Percentiles rank a stretch among this genome's conserved stretches.
phyloP scores from a whole-genome alignment of 2,797 vertebrate genomes.

The Podarcis siculus region DNA sequence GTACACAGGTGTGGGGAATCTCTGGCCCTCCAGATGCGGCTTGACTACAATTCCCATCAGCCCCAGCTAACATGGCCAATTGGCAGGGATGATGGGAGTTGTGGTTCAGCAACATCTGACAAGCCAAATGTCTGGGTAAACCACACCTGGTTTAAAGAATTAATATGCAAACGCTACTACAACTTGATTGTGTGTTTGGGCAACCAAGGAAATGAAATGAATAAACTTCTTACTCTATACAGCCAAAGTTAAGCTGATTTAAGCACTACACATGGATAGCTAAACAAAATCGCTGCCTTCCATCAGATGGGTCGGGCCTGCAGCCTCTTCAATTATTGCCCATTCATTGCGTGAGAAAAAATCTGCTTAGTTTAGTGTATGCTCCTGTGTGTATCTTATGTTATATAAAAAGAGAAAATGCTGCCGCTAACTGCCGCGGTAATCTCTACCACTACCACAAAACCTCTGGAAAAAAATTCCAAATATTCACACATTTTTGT shows the following conservation, averaged over 20 bases:
- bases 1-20: too few relatives aligned
- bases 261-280: not conserved
- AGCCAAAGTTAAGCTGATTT: not conserved
- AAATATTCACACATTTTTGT: not conserved
- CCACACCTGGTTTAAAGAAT: not conserved
- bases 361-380: not conserved
- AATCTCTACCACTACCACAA: not conserved
- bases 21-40: too few relatives aligned
- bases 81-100: too few relatives aligned
- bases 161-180: not conserved
- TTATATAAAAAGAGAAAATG: not conserved
- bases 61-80: too few relatives aligned
- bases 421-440: not conserved
- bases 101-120: too few relatives aligned
- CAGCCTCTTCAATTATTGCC: not conserved
- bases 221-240: not conserved
- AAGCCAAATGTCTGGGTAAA: too few relatives aligned
- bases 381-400: not conserved
- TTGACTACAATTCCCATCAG: too few relatives aligned
- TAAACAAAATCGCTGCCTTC: not conserved
- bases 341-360: too few relatives aligned
- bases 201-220: not conserved
- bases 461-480: not conserved
- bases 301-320: too few relatives aligned
- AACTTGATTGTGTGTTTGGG: too few relatives aligned